Evolutionary conservation across 2,797 vertebrate species (phyloP).

Genomic region (Chloroceryle inda): DNA sequence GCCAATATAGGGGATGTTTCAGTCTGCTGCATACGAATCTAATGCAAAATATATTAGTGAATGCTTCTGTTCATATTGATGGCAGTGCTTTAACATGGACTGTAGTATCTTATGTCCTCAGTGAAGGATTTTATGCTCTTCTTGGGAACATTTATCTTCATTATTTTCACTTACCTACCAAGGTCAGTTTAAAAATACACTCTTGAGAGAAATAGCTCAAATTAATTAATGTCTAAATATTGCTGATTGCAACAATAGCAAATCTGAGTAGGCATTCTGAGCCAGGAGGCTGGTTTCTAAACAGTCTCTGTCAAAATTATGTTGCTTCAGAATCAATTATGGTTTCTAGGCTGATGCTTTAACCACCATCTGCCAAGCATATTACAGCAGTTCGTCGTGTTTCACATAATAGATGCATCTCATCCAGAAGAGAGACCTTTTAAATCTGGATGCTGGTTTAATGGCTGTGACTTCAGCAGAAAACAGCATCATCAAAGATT

Average conservation of each 20-base stretch:
- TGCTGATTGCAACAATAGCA: neutral
- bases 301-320: neutral
- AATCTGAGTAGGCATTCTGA: neutral
- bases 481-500: neutral
- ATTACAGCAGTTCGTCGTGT: neutral
- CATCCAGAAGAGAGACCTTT: neutral
- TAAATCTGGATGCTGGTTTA: neutral
- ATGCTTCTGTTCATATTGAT: constrained; percentile 12
- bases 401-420: neutral
- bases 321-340: neutral
- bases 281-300: neutral
- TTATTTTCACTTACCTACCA: neutral
- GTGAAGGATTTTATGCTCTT: constrained; percentile 17
- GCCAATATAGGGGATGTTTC: neutral
- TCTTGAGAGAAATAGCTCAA: constrained; percentile 21
- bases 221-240: neutral
- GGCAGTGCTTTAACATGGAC: neutral
- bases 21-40: neutral
- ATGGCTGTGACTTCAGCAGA: neutral
- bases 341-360: neutral
- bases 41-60: neutral
- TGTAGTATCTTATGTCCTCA: neutral
- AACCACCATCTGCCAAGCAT: neutral
- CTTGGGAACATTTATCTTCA: neutral
- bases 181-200: constrained; percentile 34